Evolutionary conservation across 2,888 invertebrate species (phyloP).

Genomic region (Pimpla rufipes): DNA sequence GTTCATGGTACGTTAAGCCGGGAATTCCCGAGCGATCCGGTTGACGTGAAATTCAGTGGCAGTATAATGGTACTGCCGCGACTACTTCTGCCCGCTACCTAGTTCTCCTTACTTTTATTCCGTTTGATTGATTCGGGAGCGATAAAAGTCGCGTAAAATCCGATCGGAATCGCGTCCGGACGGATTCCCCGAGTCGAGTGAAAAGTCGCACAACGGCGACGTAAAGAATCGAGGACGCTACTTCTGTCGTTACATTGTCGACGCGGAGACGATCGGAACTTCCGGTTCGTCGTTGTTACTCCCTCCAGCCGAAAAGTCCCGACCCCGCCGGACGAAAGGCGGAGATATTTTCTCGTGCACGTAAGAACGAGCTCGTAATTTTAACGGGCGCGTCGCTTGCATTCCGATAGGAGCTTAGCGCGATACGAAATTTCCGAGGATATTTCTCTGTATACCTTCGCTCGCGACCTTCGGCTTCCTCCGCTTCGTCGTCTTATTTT

Average conservation of each 20-base stretch:
- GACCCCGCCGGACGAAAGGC: slow-evolving; percentile 16
- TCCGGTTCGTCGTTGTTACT: slow-evolving; percentile 52
- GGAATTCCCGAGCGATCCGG: slow-evolving; percentile 48
- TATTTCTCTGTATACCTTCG: slow-evolving; percentile 26
- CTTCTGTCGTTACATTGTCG: slow-evolving; percentile 65
- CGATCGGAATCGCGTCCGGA: slow-evolving; percentile 70
- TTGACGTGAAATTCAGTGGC: slow-evolving; percentile 53
- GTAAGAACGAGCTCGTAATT: slow-evolving; percentile 76
- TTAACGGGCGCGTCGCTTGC: slow-evolving; percentile 75
- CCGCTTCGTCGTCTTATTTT: slow-evolving; percentile 9
- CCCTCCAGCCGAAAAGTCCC: slow-evolving; percentile 1
- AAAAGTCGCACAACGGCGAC: slow-evolving; percentile 53
- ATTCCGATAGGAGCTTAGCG: slow-evolving; percentile 72
- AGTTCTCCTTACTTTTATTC: slow-evolving; percentile 77
- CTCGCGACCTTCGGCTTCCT: neutral
- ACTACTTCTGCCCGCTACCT: slow-evolving; percentile 48
- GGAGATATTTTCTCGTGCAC: slow-evolving; percentile 55
- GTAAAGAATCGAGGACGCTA: slow-evolving; percentile 62
- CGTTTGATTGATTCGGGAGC: slow-evolving; percentile 79
- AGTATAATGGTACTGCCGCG: slow-evolving; percentile 52
- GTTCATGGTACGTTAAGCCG: slow-evolving; percentile 54
- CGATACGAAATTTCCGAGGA: slow-evolving; percentile 44
- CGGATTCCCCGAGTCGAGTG: slow-evolving; percentile 45
- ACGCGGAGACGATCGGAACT: slow-evolving; percentile 58
- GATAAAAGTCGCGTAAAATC: slow-evolving; percentile 78